Base-by-base conservation (phyloP, 2,888 invertebrate species). In the Saturnia japonica region DNA sequence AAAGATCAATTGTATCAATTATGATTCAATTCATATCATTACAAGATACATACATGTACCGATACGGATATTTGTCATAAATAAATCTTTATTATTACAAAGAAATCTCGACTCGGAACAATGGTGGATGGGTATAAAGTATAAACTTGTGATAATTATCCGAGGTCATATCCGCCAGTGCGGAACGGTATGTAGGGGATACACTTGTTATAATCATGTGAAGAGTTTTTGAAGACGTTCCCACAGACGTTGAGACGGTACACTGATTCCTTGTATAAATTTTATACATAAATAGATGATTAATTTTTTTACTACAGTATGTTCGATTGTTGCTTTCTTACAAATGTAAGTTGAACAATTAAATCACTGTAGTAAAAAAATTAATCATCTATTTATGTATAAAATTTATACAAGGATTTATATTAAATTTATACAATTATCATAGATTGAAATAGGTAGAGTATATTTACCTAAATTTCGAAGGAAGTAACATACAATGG, bases 141-240 rank as follows among this genome's bases (percentile, higher is more conserved):
- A 89, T 90, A 90, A 88, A 88, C 85, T 87, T 86, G 85, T 83
- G 91, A 91, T 93, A 90, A 93, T 91, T 90, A 91, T 92, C 89
- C 84, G 89, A 90, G 93, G 92, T 92, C 91, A 86, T 71, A 83
- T 75, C 83, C 91, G 86, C 78, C 91, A 80, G 85, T 79, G 89
- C 90, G 89, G 91, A 93, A 93, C 92, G 90, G 83, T 88, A 90
- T 91, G 91, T 87, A 83, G 90, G 91, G 90, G 88, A 88, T 85
- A 82, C 85, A 82, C 86, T 86, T 86, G 88, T 89, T 90, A 88
- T 86, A 88, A 89, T 89, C 92, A 94, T 94, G 93, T 92, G 93
- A 94, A 93, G 93, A 94, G 78, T 84, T 91, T 91, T 90, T 87
- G 86, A 92, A 92, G 91, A 91, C 89, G 91, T 93, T 94, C 93